Percentiles rank a stretch among this genome's conserved stretches.
Evolutionary conservation across 1,140 invertebrate genomes (phyloP).

Genomic region (Caligus rogercresseyi): DNA sequence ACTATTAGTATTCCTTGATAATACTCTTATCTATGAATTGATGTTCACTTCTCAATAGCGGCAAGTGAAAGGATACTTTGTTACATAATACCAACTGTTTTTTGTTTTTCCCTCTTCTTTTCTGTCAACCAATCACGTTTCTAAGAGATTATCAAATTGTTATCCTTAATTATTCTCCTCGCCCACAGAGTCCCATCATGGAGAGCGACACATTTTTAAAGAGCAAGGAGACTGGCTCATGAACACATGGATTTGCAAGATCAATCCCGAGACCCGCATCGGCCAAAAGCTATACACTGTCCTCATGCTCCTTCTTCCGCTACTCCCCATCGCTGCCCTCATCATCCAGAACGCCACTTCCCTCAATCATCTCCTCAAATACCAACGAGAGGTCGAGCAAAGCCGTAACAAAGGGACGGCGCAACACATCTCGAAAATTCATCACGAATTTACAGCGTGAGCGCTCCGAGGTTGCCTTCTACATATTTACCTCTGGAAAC

Average conservation of each 20-base stretch:
- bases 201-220: background rate
- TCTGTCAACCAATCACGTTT: too few species aligned
- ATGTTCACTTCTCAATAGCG: too few species aligned
- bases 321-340: background rate
- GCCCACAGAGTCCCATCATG: too few species aligned
- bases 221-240: background rate
- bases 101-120: too few species aligned
- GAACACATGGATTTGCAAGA: background rate
- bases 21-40: too few species aligned
- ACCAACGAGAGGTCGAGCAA: background rate
- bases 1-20: too few species aligned
- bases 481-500: constrained; percentile 6
- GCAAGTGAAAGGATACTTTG: too few species aligned
- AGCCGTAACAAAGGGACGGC: background rate
- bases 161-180: too few species aligned
- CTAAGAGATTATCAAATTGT: too few species aligned
- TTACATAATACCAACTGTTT: too few species aligned
- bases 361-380: background rate
- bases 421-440: background rate
- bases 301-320: background rate
- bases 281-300: background rate
- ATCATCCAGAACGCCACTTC: background rate
- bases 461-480: background rate
- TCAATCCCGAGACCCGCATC: background rate
- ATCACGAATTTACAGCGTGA: background rate